Percentiles rank a stretch among this genome's conserved stretches.
These are phyloP conservation scores for Triops longicaudatus DNA, from an alignment of 1,140 invertebrate species.

Conservation along the genomic window DNA sequence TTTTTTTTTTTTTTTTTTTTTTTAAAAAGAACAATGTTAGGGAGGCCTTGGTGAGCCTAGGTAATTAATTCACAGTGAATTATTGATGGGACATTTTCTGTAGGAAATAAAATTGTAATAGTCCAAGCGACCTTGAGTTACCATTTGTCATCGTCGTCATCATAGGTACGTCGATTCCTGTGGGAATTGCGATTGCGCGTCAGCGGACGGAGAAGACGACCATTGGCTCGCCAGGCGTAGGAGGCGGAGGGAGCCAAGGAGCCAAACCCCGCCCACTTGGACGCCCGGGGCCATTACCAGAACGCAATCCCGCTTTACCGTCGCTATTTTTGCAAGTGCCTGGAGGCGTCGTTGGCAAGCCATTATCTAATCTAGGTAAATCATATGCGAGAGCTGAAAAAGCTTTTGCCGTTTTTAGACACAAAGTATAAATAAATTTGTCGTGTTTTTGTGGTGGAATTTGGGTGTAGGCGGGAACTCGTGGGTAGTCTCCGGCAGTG, in stretches of 20 bases:
- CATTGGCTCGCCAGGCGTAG: slow-evolving; percentile 41
- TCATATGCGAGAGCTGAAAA: not conserved
- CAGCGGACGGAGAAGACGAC: slow-evolving; percentile 49
- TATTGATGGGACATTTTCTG: not conserved
- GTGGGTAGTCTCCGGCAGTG: not conserved
- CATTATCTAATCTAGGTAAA: slow-evolving; percentile 4
- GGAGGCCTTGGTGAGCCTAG: not conserved
- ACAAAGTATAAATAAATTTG: too few relatives aligned
- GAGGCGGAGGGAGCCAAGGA: slow-evolving; percentile 37
- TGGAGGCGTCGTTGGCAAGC: slow-evolving; percentile 9
- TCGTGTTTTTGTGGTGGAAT: not conserved
- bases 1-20: not conserved
- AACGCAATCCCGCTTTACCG: not conserved
- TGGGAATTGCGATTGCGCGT: slow-evolving; percentile 74
- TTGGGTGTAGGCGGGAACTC: not conserved
- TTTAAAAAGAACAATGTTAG: not conserved
- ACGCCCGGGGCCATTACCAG: not conserved
- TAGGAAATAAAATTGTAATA: not conserved
- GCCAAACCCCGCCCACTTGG: not conserved
- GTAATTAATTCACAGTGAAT: not conserved
- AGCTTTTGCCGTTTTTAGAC: not conserved
- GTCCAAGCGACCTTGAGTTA: too few relatives aligned
- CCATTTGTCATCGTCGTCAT: too few relatives aligned
- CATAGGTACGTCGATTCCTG: slow-evolving; percentile 48
- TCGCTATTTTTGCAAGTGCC: slow-evolving; percentile 14